phyloP scores from a whole-genome alignment of 2,888 invertebrate genomes.

The Onchidella celtica region DNA sequence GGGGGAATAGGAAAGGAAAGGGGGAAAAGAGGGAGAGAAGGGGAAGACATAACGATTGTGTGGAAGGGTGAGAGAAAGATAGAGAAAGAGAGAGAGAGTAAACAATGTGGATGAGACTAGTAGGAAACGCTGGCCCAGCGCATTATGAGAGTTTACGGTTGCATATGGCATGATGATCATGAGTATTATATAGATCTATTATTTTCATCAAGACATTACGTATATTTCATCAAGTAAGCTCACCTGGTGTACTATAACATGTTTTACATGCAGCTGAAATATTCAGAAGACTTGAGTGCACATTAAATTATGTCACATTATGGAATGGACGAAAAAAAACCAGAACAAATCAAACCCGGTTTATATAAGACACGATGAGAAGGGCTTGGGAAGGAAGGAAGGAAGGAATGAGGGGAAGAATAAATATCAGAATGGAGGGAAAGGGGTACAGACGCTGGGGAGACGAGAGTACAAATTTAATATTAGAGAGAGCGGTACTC shows the following conservation, averaged over 20 bases:
- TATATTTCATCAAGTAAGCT: no score
- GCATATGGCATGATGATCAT: no score
- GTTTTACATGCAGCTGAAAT: no score
- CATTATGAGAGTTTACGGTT: neutral
- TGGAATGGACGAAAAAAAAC: neutral
- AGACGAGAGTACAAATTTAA: neutral
- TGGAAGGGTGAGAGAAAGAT: neutral
- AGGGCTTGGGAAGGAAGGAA: neutral
- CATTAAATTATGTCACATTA: no score
- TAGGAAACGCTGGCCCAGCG: neutral
- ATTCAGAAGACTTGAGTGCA: no score
- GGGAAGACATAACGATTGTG: neutral
- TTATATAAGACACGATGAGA: neutral
- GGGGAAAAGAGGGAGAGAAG: neutral
- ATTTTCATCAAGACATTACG: no score
- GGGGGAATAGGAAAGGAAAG: neutral
- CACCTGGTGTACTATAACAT: no score
- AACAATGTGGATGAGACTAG: neutral
- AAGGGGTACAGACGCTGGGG: neutral
- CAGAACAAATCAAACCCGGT: neutral
- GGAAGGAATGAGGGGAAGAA: neutral
- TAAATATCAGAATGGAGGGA: neutral
- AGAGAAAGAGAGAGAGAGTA: neutral
- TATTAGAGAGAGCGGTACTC: no score
- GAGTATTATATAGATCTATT: no score